Evolutionary conservation across 1,140 invertebrate genomes (phyloP), one percentile per base, ranked within the genome.

Genomic region (Leptopilina clavipes): DNA sequence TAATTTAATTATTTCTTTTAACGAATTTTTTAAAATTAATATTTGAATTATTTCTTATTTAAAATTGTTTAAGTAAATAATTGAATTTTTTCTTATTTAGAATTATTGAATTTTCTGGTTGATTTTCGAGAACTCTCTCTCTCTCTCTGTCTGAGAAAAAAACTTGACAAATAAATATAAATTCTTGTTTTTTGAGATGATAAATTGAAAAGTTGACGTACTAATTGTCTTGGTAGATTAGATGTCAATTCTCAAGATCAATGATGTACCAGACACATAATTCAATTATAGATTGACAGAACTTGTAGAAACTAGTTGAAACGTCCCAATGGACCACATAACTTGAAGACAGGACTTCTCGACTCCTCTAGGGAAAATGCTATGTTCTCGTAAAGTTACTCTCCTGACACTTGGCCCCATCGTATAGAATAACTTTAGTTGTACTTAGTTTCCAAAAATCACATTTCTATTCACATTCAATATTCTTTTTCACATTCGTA

Each of bases 201-300:
- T 40, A 9, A 40, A 40, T 6, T 6, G 43, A 9, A 44, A 44
- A 44, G 7, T 59, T 18, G 19, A 7, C 0, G 6, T 59, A 10
- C 6, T 59, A 25, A 59, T 59, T 59, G 10, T 5, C 12, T 59
- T 14, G 25, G 25, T 59, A 11, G 19, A 19, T 25, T 3, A 59
- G 22, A 25, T 59, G 22, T 59, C 56, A 59, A 22, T 59, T 59
- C 3, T 19, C 11, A 25, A 59, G 19, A 22, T 25, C 19, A 59
- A 25, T 25, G 56, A 25, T 59, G 56, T 25, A 25, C 56, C 0
- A 12, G 56, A 59, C 19, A 25, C 56, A 7, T 59, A 81, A 83
- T 81, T 83, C 77, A 83, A 83, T 83, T 83, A 80, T 81, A 81
- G 80, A 81, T 77, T 80, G 77, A 76, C 76, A 77, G 81, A 80